Conservation (phyloP, 2,888 invertebrate species). For the Trissonchulus latispiculum region DNA sequence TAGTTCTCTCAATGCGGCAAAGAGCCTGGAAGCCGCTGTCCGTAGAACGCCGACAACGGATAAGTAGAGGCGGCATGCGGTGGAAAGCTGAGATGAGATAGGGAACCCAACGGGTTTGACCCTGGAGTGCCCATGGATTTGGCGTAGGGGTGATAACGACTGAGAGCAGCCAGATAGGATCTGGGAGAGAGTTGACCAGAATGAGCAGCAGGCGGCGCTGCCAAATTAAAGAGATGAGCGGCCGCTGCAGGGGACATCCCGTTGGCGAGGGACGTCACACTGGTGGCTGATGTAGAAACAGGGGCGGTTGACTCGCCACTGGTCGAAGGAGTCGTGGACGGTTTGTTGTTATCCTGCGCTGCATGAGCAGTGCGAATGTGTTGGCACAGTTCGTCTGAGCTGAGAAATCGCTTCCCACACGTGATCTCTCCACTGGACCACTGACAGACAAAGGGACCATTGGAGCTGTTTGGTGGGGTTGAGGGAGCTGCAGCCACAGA, state of each 20-base stretch:
- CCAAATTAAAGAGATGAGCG: not conserved
- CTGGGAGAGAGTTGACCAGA: not conserved
- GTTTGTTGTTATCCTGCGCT: too few relatives aligned
- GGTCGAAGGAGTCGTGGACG: not conserved
- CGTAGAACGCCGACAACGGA: not conserved
- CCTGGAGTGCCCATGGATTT: not conserved
- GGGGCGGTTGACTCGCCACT: not conserved
- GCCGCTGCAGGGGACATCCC: not conserved
- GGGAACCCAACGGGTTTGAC: not conserved
- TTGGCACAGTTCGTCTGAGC: slow-evolving; percentile 20
- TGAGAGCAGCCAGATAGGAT: not conserved
- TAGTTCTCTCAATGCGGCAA: not conserved
- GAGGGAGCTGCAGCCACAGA: not conserved
- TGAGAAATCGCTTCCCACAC: slow-evolving; percentile 7
- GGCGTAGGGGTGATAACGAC: not conserved
- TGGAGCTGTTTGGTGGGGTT: not conserved
- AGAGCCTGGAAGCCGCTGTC: not conserved
- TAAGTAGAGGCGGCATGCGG: not conserved
- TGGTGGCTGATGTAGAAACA: not conserved
- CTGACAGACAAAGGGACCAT: not conserved
- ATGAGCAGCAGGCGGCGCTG: not conserved
- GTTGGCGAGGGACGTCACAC: not conserved
- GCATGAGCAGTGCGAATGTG: slow-evolving; percentile 18
- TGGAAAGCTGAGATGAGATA: not conserved
- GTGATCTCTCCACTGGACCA: not conserved